Evolutionary conservation across 2,797 vertebrate species (phyloP), one percentile per base, ranked within the genome.

Genomic region (Numenius phaeopus): DNA sequence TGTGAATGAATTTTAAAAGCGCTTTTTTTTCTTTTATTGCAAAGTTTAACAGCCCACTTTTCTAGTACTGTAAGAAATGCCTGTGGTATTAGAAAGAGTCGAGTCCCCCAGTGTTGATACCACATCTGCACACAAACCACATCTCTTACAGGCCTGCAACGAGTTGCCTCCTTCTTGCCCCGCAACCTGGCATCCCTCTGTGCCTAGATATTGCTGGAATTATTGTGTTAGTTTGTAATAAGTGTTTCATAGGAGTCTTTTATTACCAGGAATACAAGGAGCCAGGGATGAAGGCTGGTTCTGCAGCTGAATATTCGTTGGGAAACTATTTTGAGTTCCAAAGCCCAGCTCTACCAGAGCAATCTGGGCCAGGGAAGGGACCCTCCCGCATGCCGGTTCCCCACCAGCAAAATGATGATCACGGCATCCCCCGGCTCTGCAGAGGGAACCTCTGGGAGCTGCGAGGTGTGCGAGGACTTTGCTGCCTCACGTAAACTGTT

Each of bases 1-100:
- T 83, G 69, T 93, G 95, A 95, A 94, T 96, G 54, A 91, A 92
- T 95, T 92, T 93, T 90, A 96, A 95, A 94, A 87, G 11, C 34
- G 61, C 14, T 22, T 64, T 27, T 26, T 14, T 49, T n/a, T 20
- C 29, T 71, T 90, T 84, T 83, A 75, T 61, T 85, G 69, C 49
- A 67, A 96, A 82, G 71, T 92, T 92, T 88, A 87, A 59, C 62
- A 89, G 57, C 61, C 26, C 65, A 42, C 72, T 91, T 91, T 80
- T 72, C 64, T 64, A 93, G 66, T 44, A 21, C 67, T 6, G 0
- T 23, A 34, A 79, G 42, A 82, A 89, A 78, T 0, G 9, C 27
- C 34, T 18, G 42, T 30, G 62, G 75, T 29, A 24, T 32, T 32
- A 37, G 78, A 46, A 88, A 30, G 39, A 70, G 62, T 7, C 32